Percentiles rank a stretch among this genome's conserved stretches.
These are phyloP conservation scores for Anguilla japonica DNA, from an alignment of 2,113 vertebrate species.

Conservation along the genomic window DNA sequence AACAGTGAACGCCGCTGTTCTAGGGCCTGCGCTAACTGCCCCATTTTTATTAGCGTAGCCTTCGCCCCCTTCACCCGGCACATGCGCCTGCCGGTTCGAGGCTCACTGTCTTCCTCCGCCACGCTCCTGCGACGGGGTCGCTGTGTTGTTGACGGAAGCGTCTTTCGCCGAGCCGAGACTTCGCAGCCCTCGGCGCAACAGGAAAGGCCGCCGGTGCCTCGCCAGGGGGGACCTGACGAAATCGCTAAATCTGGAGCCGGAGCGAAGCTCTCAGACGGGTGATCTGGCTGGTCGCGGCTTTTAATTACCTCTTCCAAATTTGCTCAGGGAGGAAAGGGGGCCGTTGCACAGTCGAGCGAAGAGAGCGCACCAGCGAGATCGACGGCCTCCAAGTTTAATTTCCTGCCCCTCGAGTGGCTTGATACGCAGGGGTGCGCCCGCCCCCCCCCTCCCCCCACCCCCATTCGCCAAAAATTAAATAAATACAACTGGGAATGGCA, in stretches of 20 bases:
- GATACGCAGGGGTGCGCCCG: not conserved
- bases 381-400: not conserved
- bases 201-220: not conserved
- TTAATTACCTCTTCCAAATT: slow-evolving; percentile 3
- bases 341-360: not conserved
- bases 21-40: not conserved
- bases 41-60: not conserved
- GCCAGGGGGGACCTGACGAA: not conserved
- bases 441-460: not conserved
- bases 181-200: not conserved
- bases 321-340: not conserved
- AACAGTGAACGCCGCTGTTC: not conserved
- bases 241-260: not conserved
- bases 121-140: not conserved
- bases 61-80: not conserved
- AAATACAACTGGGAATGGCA: not conserved
- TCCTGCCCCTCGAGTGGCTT: not conserved
- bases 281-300: not conserved
- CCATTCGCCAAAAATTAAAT: not conserved
- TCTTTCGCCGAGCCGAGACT: not conserved
- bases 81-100: not conserved
- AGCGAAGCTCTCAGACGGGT: not conserved
- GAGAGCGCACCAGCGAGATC: not conserved
- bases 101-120: not conserved
- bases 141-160: not conserved